These are phyloP conservation scores for Vimba vimba DNA, from an alignment of 2,113 vertebrate species.

Conservation along the genomic window DNA sequence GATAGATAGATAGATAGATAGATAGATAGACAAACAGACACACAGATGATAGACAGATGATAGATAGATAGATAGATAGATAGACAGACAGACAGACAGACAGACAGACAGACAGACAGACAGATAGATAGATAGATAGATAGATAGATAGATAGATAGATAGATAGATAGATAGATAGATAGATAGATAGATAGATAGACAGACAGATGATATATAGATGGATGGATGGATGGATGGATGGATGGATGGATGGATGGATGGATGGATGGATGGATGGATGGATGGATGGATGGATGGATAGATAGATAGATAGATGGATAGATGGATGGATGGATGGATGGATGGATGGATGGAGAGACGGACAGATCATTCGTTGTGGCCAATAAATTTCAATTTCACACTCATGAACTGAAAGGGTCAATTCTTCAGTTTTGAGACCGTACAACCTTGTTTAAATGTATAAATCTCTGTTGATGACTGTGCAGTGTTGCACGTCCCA, in stretches of 20 bases:
- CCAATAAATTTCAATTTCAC: too few species aligned
- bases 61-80: neutral
- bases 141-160: neutral
- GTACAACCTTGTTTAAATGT: too few species aligned
- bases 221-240: neutral
- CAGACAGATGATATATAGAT: neutral
- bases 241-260: neutral
- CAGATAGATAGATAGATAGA: neutral
- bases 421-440: too few species aligned
- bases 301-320: neutral
- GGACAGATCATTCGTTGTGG: too few species aligned
- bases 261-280: neutral
- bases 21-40: rapidly evolving
- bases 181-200: neutral
- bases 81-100: neutral
- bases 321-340: neutral
- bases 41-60: neutral
- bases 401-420: too few species aligned
- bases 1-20: neutral
- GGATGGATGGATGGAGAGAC: too few species aligned
- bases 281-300: too few species aligned
- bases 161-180: too few species aligned
- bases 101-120: neutral
- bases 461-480: neutral
- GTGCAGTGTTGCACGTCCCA: neutral